phyloP scores from a whole-genome alignment of 2,797 vertebrate species.

The Pipistrellus kuhlii region DNA sequence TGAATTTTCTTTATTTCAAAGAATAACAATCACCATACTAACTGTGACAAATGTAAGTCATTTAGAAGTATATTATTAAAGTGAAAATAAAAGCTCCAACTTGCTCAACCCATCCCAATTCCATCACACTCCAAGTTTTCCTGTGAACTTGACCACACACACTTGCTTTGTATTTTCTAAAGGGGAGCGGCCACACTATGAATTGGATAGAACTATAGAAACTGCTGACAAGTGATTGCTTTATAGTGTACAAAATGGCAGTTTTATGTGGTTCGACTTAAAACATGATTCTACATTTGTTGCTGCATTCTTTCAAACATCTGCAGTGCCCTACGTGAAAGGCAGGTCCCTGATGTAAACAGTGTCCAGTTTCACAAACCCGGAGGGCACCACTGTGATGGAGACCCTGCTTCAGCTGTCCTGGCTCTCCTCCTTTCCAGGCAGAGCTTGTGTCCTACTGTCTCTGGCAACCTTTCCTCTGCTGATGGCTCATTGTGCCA shows the following conservation, averaged over 20 bases:
- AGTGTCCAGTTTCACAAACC: neutral
- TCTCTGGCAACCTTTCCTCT: neutral
- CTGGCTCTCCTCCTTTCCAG: neutral
- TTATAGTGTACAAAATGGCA: neutral
- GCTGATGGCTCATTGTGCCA: neutral
- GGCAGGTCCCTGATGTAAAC: neutral
- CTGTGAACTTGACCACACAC: rapidly evolving
- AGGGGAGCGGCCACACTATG: neutral
- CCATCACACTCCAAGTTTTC: neutral
- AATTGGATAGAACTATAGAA: neutral
- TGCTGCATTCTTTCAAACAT: neutral
- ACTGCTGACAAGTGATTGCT: neutral
- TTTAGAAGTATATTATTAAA: neutral
- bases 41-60: neutral
- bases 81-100: neutral
- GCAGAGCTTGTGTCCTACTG: neutral
- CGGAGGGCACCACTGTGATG: rapidly evolving
- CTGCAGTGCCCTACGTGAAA: neutral
- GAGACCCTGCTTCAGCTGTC: neutral
- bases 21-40: neutral
- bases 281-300: neutral
- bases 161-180: neutral
- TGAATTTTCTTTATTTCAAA: neutral
- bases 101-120: neutral
- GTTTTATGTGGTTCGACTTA: neutral